Percentiles rank a stretch among this genome's conserved stretches.
phyloP scores from a whole-genome alignment of 2,888 invertebrate genomes.

The Chymomyza fuscimana region DNA sequence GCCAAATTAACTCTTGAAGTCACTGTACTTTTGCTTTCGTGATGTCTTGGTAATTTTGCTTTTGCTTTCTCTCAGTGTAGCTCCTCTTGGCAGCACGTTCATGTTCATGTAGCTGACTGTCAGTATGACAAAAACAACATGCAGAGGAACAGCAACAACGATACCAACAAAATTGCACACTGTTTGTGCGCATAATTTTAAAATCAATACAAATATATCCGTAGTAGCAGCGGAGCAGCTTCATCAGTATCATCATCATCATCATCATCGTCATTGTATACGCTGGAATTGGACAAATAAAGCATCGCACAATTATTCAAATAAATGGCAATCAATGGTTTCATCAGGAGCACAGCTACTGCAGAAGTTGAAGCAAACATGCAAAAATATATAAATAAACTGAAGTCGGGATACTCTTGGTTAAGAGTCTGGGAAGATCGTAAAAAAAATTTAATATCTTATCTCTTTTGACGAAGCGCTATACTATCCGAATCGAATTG shows the following conservation, averaged over 20 bases:
- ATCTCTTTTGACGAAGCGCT: too few species aligned
- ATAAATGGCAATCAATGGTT: constrained; percentile 62
- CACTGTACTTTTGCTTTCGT: too few species aligned
- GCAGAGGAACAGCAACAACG: constrained; percentile 1
- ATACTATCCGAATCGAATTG: too few species aligned
- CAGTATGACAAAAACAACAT: constrained; percentile 25
- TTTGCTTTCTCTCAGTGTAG: background rate
- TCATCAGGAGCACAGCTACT: constrained; percentile 44
- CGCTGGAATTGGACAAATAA: constrained; percentile 15
- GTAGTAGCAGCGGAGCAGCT: constrained; percentile 21
- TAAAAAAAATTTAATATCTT: too few species aligned
- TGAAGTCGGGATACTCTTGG: background rate
- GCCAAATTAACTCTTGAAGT: too few species aligned
- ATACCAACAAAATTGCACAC: constrained; percentile 50
- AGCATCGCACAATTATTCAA: constrained; percentile 57
- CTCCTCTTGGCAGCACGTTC: background rate
- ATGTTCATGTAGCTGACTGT: constrained; percentile 39
- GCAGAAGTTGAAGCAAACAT: constrained; percentile 10
- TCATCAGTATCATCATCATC: constrained; percentile 4
- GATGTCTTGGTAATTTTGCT: background rate
- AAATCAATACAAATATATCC: constrained; percentile 80
- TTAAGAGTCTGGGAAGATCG: too few species aligned
- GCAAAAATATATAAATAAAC: background rate
- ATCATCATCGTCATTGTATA: constrained; percentile 23
- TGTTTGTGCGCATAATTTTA: constrained; percentile 79